Base-by-base conservation (phyloP, 2,113 vertebrate species). In the Maccullochella peelii region DNA sequence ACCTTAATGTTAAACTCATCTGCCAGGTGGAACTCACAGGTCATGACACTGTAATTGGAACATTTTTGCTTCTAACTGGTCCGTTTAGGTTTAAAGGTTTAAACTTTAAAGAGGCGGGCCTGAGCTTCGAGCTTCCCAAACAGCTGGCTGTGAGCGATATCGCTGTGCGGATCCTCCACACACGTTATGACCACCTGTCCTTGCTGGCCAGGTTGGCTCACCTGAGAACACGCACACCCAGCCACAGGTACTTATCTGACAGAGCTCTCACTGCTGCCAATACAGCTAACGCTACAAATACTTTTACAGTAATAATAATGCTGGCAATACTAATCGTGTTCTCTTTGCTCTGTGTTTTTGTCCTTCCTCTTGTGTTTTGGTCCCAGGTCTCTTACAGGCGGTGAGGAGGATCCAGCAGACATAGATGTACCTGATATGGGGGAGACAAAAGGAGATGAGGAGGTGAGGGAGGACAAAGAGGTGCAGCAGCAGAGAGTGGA, bases 151-250 rank as follows among this genome's bases (percentile, higher is more conserved):
- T 91, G 62, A 95, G 95, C 52, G 83, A 93, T 2, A 59, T 98
- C 0, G 96, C 96, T 0, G 36, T 99, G 1, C 94, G 96, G 1
- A 82, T 99, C 74, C 89, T 99, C 1, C 97, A 98, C 84, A 97
- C 97, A 0, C 80, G 0, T 20, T 97, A 97, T 0, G 97, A 99
- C 75, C 98, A 99, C 4, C 4, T 98, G 8, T 96, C 97, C 14
- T 15, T 58, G 7, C 67, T 89, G 27, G 80, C 82, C 44, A 83
- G 72, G 79, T 80, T 91, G 69, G 47, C 73, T 1, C 95, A 96
- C 0, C 89, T 90, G 5, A 86, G 58, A 25, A 70, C 12, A 2
- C 47, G 59, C 73, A 4, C 79, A 23, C 36, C 57, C 18, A 87
- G 88, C 36, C 36, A 70, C 1, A 77, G 78, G 88, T 84, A 20